Base-by-base conservation (phyloP, 2,797 vertebrate genomes). In the Eidolon dupreanum region DNA sequence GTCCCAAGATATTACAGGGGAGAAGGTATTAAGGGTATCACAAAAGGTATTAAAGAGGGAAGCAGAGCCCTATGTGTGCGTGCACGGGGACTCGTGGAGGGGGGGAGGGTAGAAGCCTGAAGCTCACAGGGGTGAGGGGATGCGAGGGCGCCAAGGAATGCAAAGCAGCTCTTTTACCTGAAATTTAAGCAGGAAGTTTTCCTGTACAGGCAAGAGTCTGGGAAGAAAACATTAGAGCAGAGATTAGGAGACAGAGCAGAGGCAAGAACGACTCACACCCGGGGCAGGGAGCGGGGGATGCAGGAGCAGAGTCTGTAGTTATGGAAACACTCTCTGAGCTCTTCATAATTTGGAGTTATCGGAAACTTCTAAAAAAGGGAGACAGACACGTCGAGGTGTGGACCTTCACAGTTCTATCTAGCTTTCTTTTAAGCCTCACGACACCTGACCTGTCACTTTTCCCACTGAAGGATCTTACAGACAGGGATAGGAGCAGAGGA, bases 131-230 rank as follows among this genome's bases (percentile, higher is more conserved):
- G 59, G n/a, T 31, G n/a, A 66, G 49, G 59, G 55, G 24, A 6
- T 15, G 11, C 38, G 3, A 63, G 19, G 65, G 24, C 31, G 4
- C 1, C 16, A 93, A 41, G 91, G 31, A 68, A 38, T 15, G 28
- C n/a, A 70, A 74, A 89, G 90, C 13, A 2, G 73, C n/a, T 33
- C 84, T 91, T 97, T 98, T 98, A 99, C 99, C 99, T 99, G 99
- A 78, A 99, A 99, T 96, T 99, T 99, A 74, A 99, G 98, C 94
- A 99, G 98, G 98, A 99, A 99, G 97, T 99, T 99, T 98, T 99
- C 99, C 97, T 99, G 98, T 71, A 99, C 99, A 0, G 99, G 99
- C 97, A 99, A 95, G 94, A 99, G 99, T 98, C 99, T 99, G 98
- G 24, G 98, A 98, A 68, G 89, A 97, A 94, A 93, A 83, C 1